Base-by-base conservation (phyloP, 2,113 vertebrate species). In the Nasalis larvatus region DNA sequence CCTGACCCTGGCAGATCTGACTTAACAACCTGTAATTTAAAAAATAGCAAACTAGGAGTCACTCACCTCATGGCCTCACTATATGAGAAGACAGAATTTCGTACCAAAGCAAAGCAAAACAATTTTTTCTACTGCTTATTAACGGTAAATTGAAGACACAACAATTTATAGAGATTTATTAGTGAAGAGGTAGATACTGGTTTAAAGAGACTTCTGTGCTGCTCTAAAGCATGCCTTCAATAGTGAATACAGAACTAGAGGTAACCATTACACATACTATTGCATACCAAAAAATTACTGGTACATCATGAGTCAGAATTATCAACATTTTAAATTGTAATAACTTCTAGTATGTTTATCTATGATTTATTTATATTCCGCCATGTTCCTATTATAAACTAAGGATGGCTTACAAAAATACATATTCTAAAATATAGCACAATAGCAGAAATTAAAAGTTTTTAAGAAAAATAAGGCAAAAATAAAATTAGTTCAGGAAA, bases 1-100 rank as follows among this genome's bases (percentile, higher is more conserved):
- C 4, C 32, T 89, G 27, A 74, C 96, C 30, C 52, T 88, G 12
- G 56, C n/a, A 94, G 23, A 76, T 80, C 66, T 94, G 83, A 89
- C 25, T 78, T 93, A 97, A 89, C 20, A 95, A 54, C 49, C n/a
- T 69, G 52, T 71, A 74, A 90, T 92, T 93, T 87, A 69, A 68
- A 92, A 92, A 95, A 68, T 2, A 94, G 82, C 27, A 89, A 95
- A 21, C 20, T 13, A 91, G 25, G 18, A 83, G 78, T 89, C 42
- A 84, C 12, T 91, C 78, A 68, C 12, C 82, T 91, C 13, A 37
- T 83, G 40, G 42, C 30, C 58, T 95, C 68, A 60, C 84, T 86
- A 4, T 54, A 81, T 66, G 40, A 82, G 32, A 88, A 92, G 30
- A 83, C 16, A 73, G 37, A 63, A 86, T 89, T 74, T 89, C 42